These are phyloP conservation scores for Megamerina dolium DNA, from an alignment of 2,888 invertebrate genomes.

Conservation along the genomic window DNA sequence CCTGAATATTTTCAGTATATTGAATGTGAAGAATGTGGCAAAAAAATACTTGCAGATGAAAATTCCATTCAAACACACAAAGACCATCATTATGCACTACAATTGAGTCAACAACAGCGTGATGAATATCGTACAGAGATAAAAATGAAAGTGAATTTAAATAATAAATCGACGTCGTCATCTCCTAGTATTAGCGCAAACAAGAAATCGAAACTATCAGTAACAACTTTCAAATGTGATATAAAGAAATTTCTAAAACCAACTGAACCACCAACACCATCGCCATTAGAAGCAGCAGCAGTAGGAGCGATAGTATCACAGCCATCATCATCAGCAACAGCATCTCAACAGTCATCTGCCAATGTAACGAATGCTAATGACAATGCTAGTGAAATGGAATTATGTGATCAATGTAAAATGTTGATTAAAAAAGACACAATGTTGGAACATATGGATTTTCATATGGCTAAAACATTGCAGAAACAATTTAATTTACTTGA, in stretches of 20 bases:
- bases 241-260: slow-evolving; percentile 35
- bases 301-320: neutral
- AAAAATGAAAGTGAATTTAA: slow-evolving; percentile 25
- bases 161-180: slow-evolving; percentile 23
- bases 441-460: slow-evolving; percentile 76
- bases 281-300: neutral
- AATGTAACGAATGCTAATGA: neutral
- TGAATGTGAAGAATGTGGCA: slow-evolving; percentile 62
- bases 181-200: slow-evolving; percentile 11
- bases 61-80: slow-evolving; percentile 57
- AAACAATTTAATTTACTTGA: slow-evolving; percentile 37
- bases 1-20: slow-evolving; percentile 26
- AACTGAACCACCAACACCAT: slow-evolving; percentile 7
- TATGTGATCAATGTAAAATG: slow-evolving; percentile 66
- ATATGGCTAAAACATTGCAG: slow-evolving; percentile 72
- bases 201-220: slow-evolving; percentile 10
- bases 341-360: neutral
- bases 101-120: slow-evolving; percentile 57
- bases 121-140: slow-evolving; percentile 35
- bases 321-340: neutral
- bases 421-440: slow-evolving; percentile 57
- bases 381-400: slow-evolving; percentile 31
- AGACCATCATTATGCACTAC: slow-evolving; percentile 68
- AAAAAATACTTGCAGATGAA: slow-evolving; percentile 53
- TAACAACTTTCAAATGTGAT: slow-evolving; percentile 12